Evolutionary conservation across 2,797 vertebrate species (phyloP).

Genomic region (Trichosurus vulpecula): DNA sequence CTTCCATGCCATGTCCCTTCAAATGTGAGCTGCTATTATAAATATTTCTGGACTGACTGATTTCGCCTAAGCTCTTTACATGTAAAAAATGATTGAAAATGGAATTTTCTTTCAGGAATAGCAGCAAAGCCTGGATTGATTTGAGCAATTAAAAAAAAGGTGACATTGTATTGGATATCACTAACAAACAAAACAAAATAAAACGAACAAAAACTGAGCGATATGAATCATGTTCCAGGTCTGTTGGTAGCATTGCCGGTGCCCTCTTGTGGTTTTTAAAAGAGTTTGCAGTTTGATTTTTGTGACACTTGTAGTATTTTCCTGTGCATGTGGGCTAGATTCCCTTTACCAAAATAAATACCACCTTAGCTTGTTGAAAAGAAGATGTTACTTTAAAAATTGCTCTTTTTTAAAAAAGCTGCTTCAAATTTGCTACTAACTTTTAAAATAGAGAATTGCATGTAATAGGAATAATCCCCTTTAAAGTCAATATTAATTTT

Average conservation of each 20-base stretch:
- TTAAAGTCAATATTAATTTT: constrained; percentile 21
- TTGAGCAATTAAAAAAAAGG: not conserved
- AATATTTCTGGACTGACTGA: not conserved
- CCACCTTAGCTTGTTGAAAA: not conserved
- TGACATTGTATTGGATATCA: not conserved
- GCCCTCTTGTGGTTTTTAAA: constrained; percentile 50
- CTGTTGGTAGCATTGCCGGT: not conserved
- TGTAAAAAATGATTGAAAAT: not conserved
- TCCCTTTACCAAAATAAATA: not conserved
- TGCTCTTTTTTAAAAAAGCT: constrained; percentile 1
- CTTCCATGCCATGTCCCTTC: not conserved
- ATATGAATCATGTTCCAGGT: not conserved
- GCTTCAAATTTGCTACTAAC: not conserved
- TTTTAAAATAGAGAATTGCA: constrained; percentile 18
- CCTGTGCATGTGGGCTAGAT: not conserved
- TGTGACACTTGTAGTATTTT: rapidly evolving
- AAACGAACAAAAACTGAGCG: not conserved
- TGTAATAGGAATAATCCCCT: not conserved
- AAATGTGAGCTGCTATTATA: not conserved
- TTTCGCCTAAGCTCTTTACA: not conserved
- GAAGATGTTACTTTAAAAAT: constrained; percentile 22
- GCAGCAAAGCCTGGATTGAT: not conserved
- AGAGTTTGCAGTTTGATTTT: not conserved
- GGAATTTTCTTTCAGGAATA: not conserved
- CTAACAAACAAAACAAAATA: not conserved